Evolutionary conservation across 2,113 vertebrate species (phyloP).

Genomic region (Silurus meridionalis): DNA sequence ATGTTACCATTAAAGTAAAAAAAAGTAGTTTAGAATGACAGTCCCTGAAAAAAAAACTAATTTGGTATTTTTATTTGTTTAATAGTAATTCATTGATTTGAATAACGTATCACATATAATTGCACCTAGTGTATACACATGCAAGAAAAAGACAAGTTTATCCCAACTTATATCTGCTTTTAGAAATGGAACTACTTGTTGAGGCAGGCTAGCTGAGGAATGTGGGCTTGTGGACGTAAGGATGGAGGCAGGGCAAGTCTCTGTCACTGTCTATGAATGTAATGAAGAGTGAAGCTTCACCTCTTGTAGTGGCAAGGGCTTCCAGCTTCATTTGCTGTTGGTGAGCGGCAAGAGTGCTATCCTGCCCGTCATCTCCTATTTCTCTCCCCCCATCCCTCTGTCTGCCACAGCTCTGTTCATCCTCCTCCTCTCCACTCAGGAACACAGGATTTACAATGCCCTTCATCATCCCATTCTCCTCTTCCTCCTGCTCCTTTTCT

Average conservation of each 20-base stretch:
- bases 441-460: slow-evolving; percentile 84
- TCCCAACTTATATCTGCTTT: slow-evolving; percentile 18
- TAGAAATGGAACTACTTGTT: slow-evolving; percentile 59
- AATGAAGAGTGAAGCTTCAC: slow-evolving; percentile 88
- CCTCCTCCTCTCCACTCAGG: slow-evolving; percentile 47
- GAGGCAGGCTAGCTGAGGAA: slow-evolving; percentile 68
- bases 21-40: neutral
- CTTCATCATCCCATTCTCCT: slow-evolving; percentile 74
- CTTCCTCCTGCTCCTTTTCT: slow-evolving; percentile 62
- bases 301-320: slow-evolving; percentile 82
- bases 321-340: slow-evolving; percentile 80
- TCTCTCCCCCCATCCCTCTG: slow-evolving; percentile 62
- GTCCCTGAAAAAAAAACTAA: neutral
- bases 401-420: slow-evolving; percentile 13
- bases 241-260: slow-evolving; percentile 67
- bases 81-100: neutral
- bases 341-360: slow-evolving; percentile 88
- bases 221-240: slow-evolving; percentile 64
- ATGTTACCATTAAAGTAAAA: neutral
- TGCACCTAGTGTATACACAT: neutral
- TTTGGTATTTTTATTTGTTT: neutral
- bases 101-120: neutral
- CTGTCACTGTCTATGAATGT: slow-evolving; percentile 77
- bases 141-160: neutral
- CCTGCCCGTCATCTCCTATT: slow-evolving; percentile 82